Evolutionary conservation across 2,113 vertebrate species (phyloP), one percentile per base, ranked within the genome.

Genomic region (Pardalotus punctatus): DNA sequence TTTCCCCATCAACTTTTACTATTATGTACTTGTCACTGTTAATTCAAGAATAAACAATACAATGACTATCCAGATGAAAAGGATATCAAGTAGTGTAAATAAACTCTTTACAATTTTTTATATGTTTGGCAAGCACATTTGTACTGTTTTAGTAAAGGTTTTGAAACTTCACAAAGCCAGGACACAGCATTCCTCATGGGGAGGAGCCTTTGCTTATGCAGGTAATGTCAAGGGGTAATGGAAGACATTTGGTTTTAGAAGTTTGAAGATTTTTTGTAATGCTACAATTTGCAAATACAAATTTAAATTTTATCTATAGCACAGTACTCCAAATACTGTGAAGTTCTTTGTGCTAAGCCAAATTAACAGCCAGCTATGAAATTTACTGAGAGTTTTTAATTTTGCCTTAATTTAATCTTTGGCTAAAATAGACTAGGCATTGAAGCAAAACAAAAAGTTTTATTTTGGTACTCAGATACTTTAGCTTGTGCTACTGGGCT

Each of bases 141-240:
- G 9, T 33, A 58, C 7, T 45, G 9, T 40, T 96, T 88, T 58
- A 54, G n/a, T 24, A 24, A 70, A 29, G 19, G 56, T 79, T 87
- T 76, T 72, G n/a, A 87, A 89, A 91, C 50, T 33, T 58, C 2
- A 5, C 29, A 57, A 71, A 69, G 54, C 21, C 48, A 56, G 24
- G 33, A 42, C 50, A 27, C 47, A 11, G 2, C 7, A 4, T 8
- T 85, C 27, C 54, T 53, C 25, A 9, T 0, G 1, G 12, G 45
- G 31, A 18, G 31, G 10, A 60, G 85, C 20, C n/a, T 72, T 72
- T 57, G n/a, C 31, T 81, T 65, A 40, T 4, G 21, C 67, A 94
- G 25, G n/a, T n/a, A n/a, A n/a, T 13, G 17, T 40, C 0, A 0
- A 24, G 13, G 24, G 20, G 24, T n/a, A 95, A 76, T 12, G 14